phyloP scores from a whole-genome alignment of 2,797 vertebrate genomes.

The Alectoris magna region DNA sequence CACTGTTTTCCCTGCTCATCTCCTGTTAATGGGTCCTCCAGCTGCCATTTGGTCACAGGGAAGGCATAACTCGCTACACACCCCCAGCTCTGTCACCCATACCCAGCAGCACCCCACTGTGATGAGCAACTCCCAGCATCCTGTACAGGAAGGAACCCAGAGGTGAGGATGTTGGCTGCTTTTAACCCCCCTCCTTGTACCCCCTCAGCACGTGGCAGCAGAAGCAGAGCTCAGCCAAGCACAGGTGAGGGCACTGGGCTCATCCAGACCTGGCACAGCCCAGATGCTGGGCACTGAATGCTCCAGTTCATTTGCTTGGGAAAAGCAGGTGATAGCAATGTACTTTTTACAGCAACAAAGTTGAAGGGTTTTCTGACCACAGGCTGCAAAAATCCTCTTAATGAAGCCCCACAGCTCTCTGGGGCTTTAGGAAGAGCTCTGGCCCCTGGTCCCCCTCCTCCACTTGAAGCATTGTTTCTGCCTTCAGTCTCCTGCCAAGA shows the following conservation, averaged over 20 bases:
- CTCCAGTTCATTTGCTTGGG: neutral
- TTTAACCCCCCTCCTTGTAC: neutral
- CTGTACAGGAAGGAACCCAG: no score
- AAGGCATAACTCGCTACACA: accelerated
- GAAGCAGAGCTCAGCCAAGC: neutral
- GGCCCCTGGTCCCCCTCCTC: slow-evolving; percentile 16
- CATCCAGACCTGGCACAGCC: neutral
- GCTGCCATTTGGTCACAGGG: neutral
- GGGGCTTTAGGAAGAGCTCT: slow-evolving; percentile 66
- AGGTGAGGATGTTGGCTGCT: neutral
- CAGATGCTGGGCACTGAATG: no score
- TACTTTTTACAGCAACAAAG: slow-evolving; percentile 47
- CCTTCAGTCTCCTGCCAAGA: slow-evolving; percentile 69
- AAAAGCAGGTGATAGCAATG: slow-evolving; percentile 50
- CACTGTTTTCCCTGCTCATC: accelerated
- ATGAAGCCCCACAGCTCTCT: slow-evolving; percentile 68
- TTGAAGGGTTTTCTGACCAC: slow-evolving; percentile 69
- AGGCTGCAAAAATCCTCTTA: slow-evolving; percentile 70
- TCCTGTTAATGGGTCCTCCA: no score
- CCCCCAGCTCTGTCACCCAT: no score
- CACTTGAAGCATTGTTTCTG: slow-evolving; percentile 73
- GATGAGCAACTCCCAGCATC: no score
- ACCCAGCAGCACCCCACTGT: no score
- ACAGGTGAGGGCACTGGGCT: neutral
- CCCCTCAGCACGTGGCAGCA: neutral